Base-by-base conservation (phyloP, 2,113 vertebrate genomes). In the Entomyzon cyanotis region DNA sequence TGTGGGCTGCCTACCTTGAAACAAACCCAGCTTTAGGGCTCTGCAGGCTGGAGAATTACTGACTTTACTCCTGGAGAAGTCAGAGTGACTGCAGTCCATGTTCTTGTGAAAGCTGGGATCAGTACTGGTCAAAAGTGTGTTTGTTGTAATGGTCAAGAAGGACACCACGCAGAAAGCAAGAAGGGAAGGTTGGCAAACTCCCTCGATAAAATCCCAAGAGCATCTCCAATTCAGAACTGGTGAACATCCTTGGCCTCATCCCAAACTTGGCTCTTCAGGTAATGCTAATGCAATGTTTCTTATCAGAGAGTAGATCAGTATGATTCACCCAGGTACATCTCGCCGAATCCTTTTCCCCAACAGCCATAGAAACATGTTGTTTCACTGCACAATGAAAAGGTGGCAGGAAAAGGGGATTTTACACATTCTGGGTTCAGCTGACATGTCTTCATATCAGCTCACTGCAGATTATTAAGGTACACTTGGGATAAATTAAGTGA, bases 401-500 rank as follows among this genome's bases (percentile, higher is more conserved):
- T 74, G 41, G 20, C 5, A 3, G 58, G 41, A 87, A 73, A 87
- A 91, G 41, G 70, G 52, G 41, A 82, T 94, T 94, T 94, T 84
- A 64, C 75, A 55, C 52, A 83, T 91, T 81, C 42, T 91, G 87
- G 39, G 16, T 91, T 94, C 70, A 79, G 70, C 35, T 81, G 77
- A 75, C 73, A 24, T 41, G 30, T 60, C 70, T 91, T 59, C 3
- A 1, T 79, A 88, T 67, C 79, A 92, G 56, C 65, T 84, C 74
- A 63, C 70, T 80, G 68, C 55, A 91, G 87, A 83, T 69, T 85
- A 73, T 41, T 50, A 65, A 82, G 11, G 67, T 62, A 90, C 63
- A 83, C 58, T 88, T 67, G 80, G 71, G 76, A 90, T 77, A 93
- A 92, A 94, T 82, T 80, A 85, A 75, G 42, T 3, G 44, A 70